Evolutionary conservation across 1,140 invertebrate species (phyloP).

Genomic region (Cyclina sinensis): DNA sequence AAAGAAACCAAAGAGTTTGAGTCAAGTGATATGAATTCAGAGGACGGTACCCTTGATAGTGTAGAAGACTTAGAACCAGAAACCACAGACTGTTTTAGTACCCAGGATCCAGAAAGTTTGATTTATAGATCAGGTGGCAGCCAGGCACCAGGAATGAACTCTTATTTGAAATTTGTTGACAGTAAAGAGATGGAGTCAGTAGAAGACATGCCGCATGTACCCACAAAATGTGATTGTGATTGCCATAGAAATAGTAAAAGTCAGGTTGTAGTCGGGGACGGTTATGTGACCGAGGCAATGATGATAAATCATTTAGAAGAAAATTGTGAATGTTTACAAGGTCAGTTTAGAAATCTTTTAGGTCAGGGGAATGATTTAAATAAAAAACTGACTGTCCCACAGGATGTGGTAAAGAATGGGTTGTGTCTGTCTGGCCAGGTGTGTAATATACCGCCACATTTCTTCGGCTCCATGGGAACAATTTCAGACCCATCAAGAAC

Average conservation of each 20-base stretch:
- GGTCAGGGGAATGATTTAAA: background rate
- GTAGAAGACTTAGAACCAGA: conserved; percentile 33
- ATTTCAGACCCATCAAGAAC: conserved; percentile 54
- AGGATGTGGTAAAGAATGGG: conserved; percentile 10
- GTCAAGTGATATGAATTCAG: conserved; percentile 51
- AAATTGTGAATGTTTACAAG: conserved; percentile 6
- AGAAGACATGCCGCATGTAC: background rate
- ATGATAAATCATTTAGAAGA: conserved; percentile 27
- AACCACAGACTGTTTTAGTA: conserved; percentile 23
- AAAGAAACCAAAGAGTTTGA: conserved; percentile 45
- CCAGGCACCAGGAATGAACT: conserved; percentile 43
- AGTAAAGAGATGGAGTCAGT: conserved; percentile 19
- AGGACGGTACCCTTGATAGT: conserved; percentile 43
- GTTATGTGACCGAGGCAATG: conserved; percentile 39
- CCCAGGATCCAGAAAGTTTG: conserved; percentile 4
- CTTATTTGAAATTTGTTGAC: conserved; percentile 29
- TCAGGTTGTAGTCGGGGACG: background rate
- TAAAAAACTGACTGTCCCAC: background rate
- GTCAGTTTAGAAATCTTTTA: background rate
- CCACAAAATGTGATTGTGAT: conserved; percentile 13
- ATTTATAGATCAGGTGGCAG: conserved; percentile 4
- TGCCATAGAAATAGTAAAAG: conserved; percentile 39
- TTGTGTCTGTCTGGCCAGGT: conserved; percentile 35
- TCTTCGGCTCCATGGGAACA: conserved; percentile 42
- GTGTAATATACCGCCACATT: conserved; percentile 58